Evolutionary conservation across 2,113 vertebrate species (phyloP), one percentile per base, ranked within the genome.

Genomic region (Tetraodon nigroviridis): DNA sequence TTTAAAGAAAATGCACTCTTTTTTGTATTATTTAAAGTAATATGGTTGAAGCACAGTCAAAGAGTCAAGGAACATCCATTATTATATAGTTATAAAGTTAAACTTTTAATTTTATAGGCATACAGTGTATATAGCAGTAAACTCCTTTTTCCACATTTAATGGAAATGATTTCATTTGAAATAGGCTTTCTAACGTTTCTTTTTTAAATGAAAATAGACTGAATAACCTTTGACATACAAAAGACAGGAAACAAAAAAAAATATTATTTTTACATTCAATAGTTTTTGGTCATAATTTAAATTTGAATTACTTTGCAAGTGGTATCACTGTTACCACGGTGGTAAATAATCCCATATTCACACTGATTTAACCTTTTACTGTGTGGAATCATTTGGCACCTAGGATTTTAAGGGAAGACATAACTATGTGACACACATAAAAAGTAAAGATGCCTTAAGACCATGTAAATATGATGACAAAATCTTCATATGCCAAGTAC

Each of bases 21-120:
- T n/a, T 3, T 45, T 0, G 27, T 1, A n/a, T 15, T 29, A 11
- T 69, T 67, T 1, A 24, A 22, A 24, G 3, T 19, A 19, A 22
- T 44, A 10, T 19, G 32, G 2, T 59, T 46, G 51, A 15, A 0
- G 2, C 18, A 50, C 42, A 14, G 7, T 0, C 5, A 44, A 5
- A 19, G 11, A 49, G 45, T n/a, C 41, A 37, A 65, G 59, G 22
- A 44, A 44, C 47, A 56, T 21, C 7, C 40, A 61, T 60, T 84
- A 78, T 77, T 76, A 79, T 89, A 90, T 37, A 37, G 32, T 37
- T 37, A 37, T 85, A 90, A 89, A 90, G 88, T 89, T 87, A 89
- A 85, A 88, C 65, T 79, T 88, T 90, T 82, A 89, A 87, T 89
- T 81, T 79, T 84, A 85, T 86, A 87, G 84, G 86, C 87, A 87